Percentiles rank a stretch among this genome's conserved stretches.
Evolutionary conservation across 1,140 invertebrate species (phyloP).

Genomic region (Ericerus pela): DNA sequence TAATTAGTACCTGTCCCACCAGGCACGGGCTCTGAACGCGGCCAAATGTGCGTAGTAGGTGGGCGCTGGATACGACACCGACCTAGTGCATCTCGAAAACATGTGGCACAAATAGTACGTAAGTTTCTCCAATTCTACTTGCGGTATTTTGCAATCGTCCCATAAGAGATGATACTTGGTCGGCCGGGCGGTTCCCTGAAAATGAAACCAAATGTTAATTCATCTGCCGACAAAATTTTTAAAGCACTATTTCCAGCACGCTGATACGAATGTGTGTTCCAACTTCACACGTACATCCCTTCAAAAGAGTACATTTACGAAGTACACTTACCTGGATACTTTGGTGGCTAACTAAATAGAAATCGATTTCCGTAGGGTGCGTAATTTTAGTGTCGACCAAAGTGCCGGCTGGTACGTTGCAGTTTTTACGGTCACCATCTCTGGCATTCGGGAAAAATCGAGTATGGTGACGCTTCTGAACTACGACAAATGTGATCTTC

Average conservation of each 20-base stretch:
- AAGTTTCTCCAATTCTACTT: constrained; percentile 61
- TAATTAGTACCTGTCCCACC: constrained; percentile 36
- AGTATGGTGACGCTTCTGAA: constrained; percentile 83
- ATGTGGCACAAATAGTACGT: constrained; percentile 79
- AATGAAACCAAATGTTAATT: constrained; percentile 24
- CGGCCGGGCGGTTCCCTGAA: constrained; percentile 71
- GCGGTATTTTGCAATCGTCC: constrained; percentile 56
- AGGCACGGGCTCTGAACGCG: constrained; percentile 55
- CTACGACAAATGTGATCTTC: constrained; percentile 63
- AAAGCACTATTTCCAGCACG: too few relatives aligned
- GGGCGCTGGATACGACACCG: constrained; percentile 82
- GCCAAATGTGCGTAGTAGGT: constrained; percentile 88
- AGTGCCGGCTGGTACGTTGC: constrained; percentile 68
- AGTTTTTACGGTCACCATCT: constrained; percentile 36
- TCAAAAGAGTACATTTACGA: too few relatives aligned
- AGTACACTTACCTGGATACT: constrained; percentile 42
- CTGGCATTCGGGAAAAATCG: constrained; percentile 43
- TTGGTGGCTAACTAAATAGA: constrained; percentile 63
- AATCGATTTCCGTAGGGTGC: constrained; percentile 67
- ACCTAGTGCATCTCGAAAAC: constrained; percentile 68
- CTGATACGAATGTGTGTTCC: too few relatives aligned
- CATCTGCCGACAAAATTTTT: too few relatives aligned
- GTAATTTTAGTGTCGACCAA: constrained; percentile 68
- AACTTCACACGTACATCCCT: too few relatives aligned
- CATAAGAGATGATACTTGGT: constrained; percentile 74